Evolutionary conservation across 2,113 vertebrate species (phyloP).

Genomic region (Tor tambroides): DNA sequence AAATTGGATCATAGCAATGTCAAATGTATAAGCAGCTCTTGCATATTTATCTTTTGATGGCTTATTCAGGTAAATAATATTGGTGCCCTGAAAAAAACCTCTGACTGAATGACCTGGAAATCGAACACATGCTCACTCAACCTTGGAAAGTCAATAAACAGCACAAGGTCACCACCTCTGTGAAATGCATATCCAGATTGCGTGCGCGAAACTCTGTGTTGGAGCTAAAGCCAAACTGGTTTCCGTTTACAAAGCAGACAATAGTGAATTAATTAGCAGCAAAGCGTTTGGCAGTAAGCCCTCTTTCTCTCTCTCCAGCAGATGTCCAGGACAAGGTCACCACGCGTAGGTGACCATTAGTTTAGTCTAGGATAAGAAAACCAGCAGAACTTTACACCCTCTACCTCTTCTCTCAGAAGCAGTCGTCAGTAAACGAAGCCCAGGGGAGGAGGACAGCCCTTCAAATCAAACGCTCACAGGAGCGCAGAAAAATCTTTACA

Average conservation of each 20-base stretch:
- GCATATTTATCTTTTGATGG: background rate
- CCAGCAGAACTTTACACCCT: constrained; percentile 24
- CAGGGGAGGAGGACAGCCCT: constrained; percentile 30
- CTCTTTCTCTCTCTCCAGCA: constrained; percentile 50
- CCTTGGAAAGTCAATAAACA: constrained; percentile 45
- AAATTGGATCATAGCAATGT: background rate
- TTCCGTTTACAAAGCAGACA: constrained; percentile 67
- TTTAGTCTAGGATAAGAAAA: constrained; percentile 57
- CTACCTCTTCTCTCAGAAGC: background rate
- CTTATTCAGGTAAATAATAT: constrained; percentile 10
- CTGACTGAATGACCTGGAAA: background rate
- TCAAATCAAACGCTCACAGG: constrained; percentile 56
- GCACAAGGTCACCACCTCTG: constrained; percentile 51
- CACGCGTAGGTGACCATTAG: constrained; percentile 60
- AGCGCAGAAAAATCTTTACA: constrained; percentile 57
- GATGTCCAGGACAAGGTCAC: constrained; percentile 73
- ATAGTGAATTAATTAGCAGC: constrained; percentile 75
- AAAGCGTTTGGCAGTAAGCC: constrained; percentile 62
- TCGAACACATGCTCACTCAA: constrained; percentile 1
- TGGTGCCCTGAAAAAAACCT: background rate
- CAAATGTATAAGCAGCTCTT: background rate
- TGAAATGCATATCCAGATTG: constrained; percentile 47
- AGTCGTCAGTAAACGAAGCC: constrained; percentile 38
- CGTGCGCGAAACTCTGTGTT: constrained; percentile 1
- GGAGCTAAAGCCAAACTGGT: constrained; percentile 62